Base-by-base conservation (phyloP, 1,140 invertebrate species). In the Sitobion miscanthi region DNA sequence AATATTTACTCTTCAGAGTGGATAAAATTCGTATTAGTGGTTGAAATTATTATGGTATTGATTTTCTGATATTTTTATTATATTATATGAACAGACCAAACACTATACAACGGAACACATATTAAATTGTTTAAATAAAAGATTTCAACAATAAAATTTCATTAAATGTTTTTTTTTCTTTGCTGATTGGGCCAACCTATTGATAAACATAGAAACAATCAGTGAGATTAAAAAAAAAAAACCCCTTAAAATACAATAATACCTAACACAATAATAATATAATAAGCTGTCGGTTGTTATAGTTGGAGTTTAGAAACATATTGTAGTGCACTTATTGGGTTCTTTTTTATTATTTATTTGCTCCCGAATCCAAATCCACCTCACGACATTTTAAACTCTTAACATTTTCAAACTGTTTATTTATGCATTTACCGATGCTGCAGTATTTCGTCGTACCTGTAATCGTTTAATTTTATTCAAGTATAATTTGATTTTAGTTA, bases 371-470 rank as follows among this genome's bases (percentile, higher is more conserved):
- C 38, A 35, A 89, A 52, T 54, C 17, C 30, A 52, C 47, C 21
- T 54, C 35, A 54, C 49, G 7, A 54, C 1, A 9, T 89, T 30
- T 54, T 77, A 17, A 77, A 77, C 62, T 17, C 30, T 23, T 54
- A 88, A 88, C 20, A 52, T 25, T 52, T 49, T 21, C n/a, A 4
- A 52, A 52, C 8, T 52, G 87, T 89, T 89, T 52, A 88, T 89
- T 89, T 89, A 38, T 91, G 90, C 90, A 91, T 91, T 91, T 62
- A 91, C 45, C 14, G 90, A 54, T 45, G 25, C 90, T 90, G 20
- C 30, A 54, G 38, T 86, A 35, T 38, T 90, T 25, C 69, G 20
- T 49, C n/a, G n/a, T 92, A 92, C 91, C 21, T 92, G 45, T 20
- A 92, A 92, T 54, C 11, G 2, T 89, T 57, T 38, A 57, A 54